phyloP scores from a whole-genome alignment of 2,797 vertebrate genomes.

The Pantherophis alleghaniensis region DNA sequence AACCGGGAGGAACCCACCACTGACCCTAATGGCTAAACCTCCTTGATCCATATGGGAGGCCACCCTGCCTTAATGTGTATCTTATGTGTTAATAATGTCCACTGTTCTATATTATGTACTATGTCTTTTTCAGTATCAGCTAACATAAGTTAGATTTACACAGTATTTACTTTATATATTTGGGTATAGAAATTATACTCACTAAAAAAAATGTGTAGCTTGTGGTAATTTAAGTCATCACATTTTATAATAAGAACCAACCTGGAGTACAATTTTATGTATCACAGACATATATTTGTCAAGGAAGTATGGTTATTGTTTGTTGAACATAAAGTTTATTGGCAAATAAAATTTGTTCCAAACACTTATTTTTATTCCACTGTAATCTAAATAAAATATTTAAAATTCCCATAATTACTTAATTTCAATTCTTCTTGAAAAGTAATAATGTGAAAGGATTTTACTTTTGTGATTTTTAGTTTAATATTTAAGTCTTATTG shows the following conservation, averaged over 20 bases:
- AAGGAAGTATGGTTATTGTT: not conserved
- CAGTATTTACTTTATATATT: not conserved
- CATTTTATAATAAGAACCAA: not conserved
- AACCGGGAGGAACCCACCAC: no score
- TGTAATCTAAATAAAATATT: constrained; percentile 5
- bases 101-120: not conserved
- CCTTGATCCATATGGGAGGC: not conserved
- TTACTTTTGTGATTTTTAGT: not conserved
- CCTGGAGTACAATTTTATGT: not conserved
- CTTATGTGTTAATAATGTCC: not conserved
- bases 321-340: not conserved
- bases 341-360: not conserved
- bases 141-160: not conserved
- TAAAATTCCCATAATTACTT: not conserved
- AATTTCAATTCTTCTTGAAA: not conserved
- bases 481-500: not conserved
- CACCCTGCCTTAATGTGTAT: not conserved
- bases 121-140: not conserved
- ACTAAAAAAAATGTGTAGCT: not conserved
- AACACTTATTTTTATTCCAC: not conserved
- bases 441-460: not conserved
- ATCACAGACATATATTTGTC: not conserved
- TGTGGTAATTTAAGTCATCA: not conserved
- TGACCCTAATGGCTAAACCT: not conserved
- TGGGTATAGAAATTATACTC: not conserved